Conservation (phyloP, 2,113 vertebrate genomes). For the Bujurquina vittata region DNA sequence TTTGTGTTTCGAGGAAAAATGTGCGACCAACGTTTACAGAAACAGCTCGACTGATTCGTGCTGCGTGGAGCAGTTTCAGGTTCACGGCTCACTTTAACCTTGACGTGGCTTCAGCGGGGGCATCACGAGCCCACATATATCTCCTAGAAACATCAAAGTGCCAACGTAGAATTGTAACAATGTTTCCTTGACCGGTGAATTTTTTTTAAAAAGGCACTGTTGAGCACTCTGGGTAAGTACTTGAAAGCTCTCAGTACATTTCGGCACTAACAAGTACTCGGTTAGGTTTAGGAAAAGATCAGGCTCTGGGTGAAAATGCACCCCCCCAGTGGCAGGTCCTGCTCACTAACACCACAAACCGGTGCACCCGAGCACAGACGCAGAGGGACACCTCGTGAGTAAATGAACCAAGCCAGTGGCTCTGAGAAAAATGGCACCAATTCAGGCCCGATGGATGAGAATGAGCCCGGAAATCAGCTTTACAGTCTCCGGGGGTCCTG, state of each 20-base stretch:
- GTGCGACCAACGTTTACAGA: not conserved
- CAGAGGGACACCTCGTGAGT: not conserved
- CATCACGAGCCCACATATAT: not conserved
- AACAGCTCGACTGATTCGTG: not conserved
- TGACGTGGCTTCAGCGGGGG: not conserved
- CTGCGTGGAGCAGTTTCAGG: not conserved
- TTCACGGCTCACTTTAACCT: not conserved
- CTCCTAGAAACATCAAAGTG: too few relatives aligned
- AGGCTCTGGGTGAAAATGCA: not conserved
- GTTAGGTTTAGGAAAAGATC: not conserved
- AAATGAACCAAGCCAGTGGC: not conserved
- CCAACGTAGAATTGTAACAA: not conserved
- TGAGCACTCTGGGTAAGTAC: too few relatives aligned
- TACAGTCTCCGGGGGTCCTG: not conserved
- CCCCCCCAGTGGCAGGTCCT: not conserved
- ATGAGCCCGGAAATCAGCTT: not conserved
- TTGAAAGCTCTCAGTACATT: too few relatives aligned
- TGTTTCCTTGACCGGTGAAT: too few relatives aligned
- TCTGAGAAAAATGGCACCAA: not conserved
- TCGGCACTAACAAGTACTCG: not conserved
- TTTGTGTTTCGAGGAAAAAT: not conserved
- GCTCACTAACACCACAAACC: not conserved
- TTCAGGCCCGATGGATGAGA: not conserved
- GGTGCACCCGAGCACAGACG: not conserved
- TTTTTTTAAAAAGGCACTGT: too few relatives aligned